Evolutionary conservation across 2,113 vertebrate genomes (phyloP).

Genomic region (Phaethornis superciliosus): DNA sequence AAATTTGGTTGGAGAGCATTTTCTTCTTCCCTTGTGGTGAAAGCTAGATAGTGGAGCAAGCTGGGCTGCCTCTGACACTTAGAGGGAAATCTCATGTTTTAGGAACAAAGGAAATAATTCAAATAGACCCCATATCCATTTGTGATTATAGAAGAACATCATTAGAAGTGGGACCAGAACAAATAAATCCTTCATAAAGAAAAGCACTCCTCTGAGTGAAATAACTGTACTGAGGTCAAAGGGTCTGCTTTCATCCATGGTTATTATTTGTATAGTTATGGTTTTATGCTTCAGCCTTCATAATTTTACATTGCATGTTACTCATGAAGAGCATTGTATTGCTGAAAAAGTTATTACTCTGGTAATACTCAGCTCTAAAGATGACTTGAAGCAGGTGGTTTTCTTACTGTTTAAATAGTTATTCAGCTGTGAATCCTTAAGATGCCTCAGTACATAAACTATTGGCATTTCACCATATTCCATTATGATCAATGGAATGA

Average conservation of each 20-base stretch:
- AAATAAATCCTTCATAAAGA: background rate
- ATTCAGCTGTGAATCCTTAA: conserved; percentile 56
- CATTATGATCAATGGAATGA: conserved; percentile 59
- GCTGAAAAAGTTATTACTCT: conserved; percentile 39
- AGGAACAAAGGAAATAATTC: background rate
- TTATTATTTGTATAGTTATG: background rate
- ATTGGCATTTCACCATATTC: conserved; percentile 68
- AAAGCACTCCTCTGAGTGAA: background rate
- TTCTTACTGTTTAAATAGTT: conserved; percentile 40
- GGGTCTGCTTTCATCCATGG: background rate
- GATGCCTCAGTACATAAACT: conserved; percentile 39
- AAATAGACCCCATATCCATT: background rate
- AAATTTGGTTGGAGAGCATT: background rate
- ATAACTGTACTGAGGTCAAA: background rate
- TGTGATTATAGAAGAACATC: background rate
- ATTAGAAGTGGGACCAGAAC: background rate
- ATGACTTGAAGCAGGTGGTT: conserved; percentile 13
- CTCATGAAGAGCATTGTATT: background rate
- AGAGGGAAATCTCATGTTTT: background rate
- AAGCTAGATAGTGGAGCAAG: background rate
- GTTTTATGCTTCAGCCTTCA: background rate
- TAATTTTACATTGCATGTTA: conserved; percentile 10
- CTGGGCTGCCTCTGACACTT: background rate
- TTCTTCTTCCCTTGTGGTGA: background rate
- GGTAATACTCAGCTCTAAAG: conserved; percentile 53